Evolutionary conservation across 2,113 vertebrate species (phyloP).

Genomic region (Sceloporus undulatus): DNA sequence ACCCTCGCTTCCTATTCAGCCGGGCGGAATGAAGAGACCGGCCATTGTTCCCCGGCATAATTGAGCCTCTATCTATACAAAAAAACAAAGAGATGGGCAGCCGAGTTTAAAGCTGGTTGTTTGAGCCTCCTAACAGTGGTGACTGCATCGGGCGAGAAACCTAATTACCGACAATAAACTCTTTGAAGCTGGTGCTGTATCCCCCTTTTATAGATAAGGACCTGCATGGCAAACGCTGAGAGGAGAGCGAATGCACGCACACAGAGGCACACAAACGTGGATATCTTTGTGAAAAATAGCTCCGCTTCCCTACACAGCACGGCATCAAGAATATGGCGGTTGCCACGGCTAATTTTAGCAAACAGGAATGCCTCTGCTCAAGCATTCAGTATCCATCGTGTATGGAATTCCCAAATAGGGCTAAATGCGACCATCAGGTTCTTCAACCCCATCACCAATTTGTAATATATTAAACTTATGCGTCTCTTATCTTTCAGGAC

Average conservation of each 20-base stretch:
- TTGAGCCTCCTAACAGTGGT: slow-evolving; percentile 42
- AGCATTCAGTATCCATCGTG: background rate
- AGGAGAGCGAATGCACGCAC: background rate
- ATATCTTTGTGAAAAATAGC: background rate
- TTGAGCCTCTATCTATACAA: slow-evolving; percentile 72
- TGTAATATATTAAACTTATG: background rate
- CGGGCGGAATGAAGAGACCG: slow-evolving; percentile 65
- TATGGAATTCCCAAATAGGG: background rate
- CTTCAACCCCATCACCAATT: background rate
- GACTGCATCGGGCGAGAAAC: slow-evolving; percentile 60
- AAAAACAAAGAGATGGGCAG: slow-evolving; percentile 44
- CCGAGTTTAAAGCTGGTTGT: slow-evolving; percentile 63
- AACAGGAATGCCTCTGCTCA: background rate
- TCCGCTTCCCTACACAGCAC: background rate
- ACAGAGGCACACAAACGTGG: background rate
- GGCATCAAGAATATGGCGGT: background rate
- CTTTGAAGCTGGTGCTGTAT: slow-evolving; percentile 39
- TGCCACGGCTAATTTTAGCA: background rate
- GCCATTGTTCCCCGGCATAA: slow-evolving; percentile 74
- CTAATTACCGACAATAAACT: slow-evolving; percentile 44
- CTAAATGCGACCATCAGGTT: background rate
- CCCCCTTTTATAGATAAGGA: slow-evolving; percentile 11
- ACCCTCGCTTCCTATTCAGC: slow-evolving; percentile 72
- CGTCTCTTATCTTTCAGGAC: background rate
- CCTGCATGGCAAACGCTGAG: background rate